Conservation (phyloP, 1,140 invertebrate genomes). For the Colletes gigas region DNA sequence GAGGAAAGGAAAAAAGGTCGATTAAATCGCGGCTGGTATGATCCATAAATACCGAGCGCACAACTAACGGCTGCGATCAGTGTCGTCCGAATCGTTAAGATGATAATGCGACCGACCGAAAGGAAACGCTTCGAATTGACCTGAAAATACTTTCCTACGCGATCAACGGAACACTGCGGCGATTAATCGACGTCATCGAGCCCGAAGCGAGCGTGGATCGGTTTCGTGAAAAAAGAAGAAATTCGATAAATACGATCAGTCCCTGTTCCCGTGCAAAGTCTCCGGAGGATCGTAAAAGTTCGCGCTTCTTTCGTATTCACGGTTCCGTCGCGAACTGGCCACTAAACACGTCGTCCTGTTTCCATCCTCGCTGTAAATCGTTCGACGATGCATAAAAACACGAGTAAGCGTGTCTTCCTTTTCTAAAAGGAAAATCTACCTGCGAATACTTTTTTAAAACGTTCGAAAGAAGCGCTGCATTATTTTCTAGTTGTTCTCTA, state of each 20-base stretch:
- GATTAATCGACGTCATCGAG: not conserved
- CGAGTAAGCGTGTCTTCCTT: not conserved
- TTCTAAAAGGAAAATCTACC: not conserved
- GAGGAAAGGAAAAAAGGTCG: slow-evolving; percentile 7
- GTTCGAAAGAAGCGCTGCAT: too few species aligned
- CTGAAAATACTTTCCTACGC: slow-evolving; percentile 5
- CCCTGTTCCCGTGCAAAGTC: slow-evolving; percentile 43
- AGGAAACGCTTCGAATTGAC: not conserved
- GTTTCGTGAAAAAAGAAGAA: slow-evolving; percentile 22
- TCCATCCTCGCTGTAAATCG: not conserved
- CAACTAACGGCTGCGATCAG: not conserved
- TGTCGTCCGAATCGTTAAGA: slow-evolving; percentile 2
- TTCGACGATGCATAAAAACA: not conserved
- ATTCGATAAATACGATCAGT: slow-evolving; percentile 54
- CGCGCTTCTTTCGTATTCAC: slow-evolving; percentile 56
- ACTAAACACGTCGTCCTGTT: slow-evolving; percentile 39
- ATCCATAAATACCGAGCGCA: slow-evolving; percentile 38
- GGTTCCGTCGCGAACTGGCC: slow-evolving; percentile 9
- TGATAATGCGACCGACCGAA: slow-evolving; percentile 2
- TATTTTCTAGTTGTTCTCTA: too few species aligned
- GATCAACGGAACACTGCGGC: not conserved
- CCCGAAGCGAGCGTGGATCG: not conserved
- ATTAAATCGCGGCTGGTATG: slow-evolving; percentile 20
- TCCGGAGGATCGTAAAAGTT: slow-evolving; percentile 68
- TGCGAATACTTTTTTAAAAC: not conserved